Evolutionary conservation across 2,888 invertebrate genomes (phyloP).

Genomic region (Neoascia interrupta): DNA sequence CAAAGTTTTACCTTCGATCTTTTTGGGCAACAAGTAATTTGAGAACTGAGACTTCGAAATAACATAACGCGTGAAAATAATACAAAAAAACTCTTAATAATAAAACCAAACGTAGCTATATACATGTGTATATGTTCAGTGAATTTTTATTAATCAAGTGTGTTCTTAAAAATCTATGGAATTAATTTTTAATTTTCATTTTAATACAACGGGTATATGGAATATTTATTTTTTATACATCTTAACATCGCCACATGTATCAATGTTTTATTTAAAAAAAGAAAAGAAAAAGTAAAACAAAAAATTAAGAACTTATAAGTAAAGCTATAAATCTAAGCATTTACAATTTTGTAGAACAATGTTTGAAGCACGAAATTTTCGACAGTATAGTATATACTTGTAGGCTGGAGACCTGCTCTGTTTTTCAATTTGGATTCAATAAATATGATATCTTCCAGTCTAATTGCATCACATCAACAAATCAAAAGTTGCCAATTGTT

Average conservation of each 20-base stretch:
- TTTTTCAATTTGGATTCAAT: constrained; percentile 56
- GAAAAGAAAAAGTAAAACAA: constrained; percentile 24
- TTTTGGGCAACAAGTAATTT: no score
- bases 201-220: constrained; percentile 34
- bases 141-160: constrained; percentile 56
- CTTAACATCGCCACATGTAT: constrained; percentile 41
- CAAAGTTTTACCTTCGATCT: no score
- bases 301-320: constrained; percentile 52
- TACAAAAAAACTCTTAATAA: no score
- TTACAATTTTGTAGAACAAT: constrained; percentile 54
- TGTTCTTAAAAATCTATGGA: constrained; percentile 60
- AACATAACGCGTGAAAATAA: no score
- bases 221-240: constrained; percentile 40
- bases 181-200: constrained; percentile 42
- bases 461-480: constrained; percentile 64
- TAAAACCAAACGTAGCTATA: no score
- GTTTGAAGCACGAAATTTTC: constrained; percentile 44
- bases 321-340: constrained; percentile 56
- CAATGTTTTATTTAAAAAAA: neutral
- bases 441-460: constrained; percentile 61
- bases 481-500: constrained; percentile 63
- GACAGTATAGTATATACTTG: constrained; percentile 41
- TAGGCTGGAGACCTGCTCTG: constrained; percentile 50
- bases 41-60: no score
- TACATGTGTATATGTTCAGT: constrained; percentile 17